These are phyloP conservation scores for Asteroscopus sphinx DNA, from an alignment of 2,888 invertebrate genomes.

Conservation along the genomic window DNA sequence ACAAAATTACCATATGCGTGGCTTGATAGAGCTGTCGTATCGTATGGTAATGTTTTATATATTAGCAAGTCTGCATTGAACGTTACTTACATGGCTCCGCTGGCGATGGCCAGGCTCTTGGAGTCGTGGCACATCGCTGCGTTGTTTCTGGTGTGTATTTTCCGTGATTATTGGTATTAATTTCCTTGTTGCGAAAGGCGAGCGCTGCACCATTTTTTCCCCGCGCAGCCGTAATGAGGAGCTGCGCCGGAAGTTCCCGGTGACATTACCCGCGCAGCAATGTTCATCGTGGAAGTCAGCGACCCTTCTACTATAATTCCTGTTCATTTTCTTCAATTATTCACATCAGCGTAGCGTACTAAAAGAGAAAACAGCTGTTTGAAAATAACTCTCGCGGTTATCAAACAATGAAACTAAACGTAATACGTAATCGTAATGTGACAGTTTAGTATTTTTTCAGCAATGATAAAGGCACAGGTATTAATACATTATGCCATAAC, in stretches of 20 bases:
- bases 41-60: conserved; percentile 62
- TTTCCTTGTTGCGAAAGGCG: conserved; percentile 87
- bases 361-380: conserved; percentile 78
- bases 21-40: conserved; percentile 61
- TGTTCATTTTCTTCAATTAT: conserved; percentile 84
- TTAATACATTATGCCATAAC: conserved; percentile 23
- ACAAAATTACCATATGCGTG: conserved; percentile 44
- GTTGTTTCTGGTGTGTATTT: conserved; percentile 86
- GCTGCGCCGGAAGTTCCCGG: conserved; percentile 91
- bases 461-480: conserved; percentile 22
- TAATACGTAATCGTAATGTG: conserved; percentile 35
- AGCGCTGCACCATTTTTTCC: conserved; percentile 90
- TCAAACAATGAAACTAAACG: conserved; percentile 13
- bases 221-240: conserved; percentile 92
- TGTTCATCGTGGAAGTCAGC: conserved; percentile 85
- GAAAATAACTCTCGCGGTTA: conserved; percentile 46
- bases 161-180: conserved; percentile 91
- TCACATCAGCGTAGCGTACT: conserved; percentile 82
- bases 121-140: conserved; percentile 84
- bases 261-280: conserved; percentile 87
- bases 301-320: conserved; percentile 81
- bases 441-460: conserved; percentile 38
- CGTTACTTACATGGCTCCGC: conserved; percentile 89
- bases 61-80: conserved; percentile 13
- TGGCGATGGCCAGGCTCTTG: conserved; percentile 87